Conservation (phyloP, 1,140 invertebrate species). For the Maniola jurtina region DNA sequence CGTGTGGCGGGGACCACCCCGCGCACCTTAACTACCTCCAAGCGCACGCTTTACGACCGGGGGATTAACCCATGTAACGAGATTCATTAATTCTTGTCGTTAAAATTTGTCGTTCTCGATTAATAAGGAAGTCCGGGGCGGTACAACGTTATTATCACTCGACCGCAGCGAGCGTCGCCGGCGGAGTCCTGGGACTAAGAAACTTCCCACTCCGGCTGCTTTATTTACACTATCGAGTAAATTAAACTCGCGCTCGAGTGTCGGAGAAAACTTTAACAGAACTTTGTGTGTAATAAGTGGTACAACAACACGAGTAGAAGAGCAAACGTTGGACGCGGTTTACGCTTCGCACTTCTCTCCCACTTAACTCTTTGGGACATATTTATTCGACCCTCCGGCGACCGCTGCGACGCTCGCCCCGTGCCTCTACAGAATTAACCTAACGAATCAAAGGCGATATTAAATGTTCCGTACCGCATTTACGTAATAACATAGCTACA, state of each 20-base stretch:
- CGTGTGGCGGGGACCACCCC: conserved; percentile 42
- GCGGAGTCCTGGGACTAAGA: conserved; percentile 52
- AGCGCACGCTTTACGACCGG: conserved; percentile 76
- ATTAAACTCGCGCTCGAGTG: conserved; percentile 79
- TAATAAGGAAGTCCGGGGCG: conserved; percentile 76
- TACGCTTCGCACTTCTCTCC: conserved; percentile 70
- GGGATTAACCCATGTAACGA: conserved; percentile 80
- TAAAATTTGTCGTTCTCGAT: conserved; percentile 81
- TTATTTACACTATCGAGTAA: conserved; percentile 80
- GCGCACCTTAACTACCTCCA: conserved; percentile 68
- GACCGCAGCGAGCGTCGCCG: conserved; percentile 62
- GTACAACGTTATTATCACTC: conserved; percentile 72
- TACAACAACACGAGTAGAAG: conserved; percentile 77
- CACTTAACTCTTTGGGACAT: conserved; percentile 79
- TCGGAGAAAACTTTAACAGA: conserved; percentile 75
- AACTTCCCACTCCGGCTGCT: conserved; percentile 74
- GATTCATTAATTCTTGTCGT: conserved; percentile 81
- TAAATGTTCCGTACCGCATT: conserved; percentile 47
- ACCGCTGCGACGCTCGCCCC: conserved; percentile 54
- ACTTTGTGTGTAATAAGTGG: conserved; percentile 80
- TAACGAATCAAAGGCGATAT: conserved; percentile 68
- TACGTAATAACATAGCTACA: conserved; percentile 42
- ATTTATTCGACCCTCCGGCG: conserved; percentile 78
- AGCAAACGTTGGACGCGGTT: conserved; percentile 78
- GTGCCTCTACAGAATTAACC: conserved; percentile 67